These are phyloP conservation scores for Coturnix japonica DNA, from an alignment of 2,113 vertebrate species.

Conservation along the genomic window DNA sequence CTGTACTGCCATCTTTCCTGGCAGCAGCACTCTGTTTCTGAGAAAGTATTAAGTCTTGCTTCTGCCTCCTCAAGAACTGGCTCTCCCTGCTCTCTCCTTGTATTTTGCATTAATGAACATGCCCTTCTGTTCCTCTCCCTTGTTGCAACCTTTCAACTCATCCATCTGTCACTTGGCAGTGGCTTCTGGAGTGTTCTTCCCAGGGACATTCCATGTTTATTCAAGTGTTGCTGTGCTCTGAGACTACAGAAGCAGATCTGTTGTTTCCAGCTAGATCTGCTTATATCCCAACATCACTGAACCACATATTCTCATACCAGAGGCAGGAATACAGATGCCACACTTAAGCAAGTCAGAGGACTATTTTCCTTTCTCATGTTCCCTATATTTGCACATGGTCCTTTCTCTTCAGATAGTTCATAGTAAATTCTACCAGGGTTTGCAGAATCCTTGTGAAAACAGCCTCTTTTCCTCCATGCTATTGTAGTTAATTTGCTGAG, in stretches of 20 bases:
- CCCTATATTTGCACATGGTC: not conserved
- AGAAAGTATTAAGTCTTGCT: not conserved
- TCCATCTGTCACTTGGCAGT: constrained; percentile 60
- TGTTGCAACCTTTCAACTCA: constrained; percentile 3
- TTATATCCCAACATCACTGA: constrained; percentile 16
- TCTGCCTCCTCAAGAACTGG: not conserved
- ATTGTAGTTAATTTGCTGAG: not conserved
- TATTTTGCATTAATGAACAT: constrained; percentile 16
- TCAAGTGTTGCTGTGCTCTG: constrained; percentile 49
- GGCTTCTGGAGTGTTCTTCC: not conserved
- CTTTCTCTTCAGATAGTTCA: not conserved
- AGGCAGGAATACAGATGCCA: not conserved
- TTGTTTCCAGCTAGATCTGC: constrained; percentile 28
- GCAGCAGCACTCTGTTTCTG: not conserved
- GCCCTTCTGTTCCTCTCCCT: constrained; percentile 50
- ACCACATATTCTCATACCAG: not conserved
- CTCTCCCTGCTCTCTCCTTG: constrained; percentile 11
- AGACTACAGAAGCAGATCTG: constrained; percentile 32
- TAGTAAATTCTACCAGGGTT: not conserved
- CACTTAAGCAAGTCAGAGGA: not conserved
- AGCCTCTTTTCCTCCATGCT: not conserved
- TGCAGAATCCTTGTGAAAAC: not conserved
- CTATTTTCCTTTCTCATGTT: not conserved
- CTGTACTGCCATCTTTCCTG: not conserved
- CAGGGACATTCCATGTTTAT: constrained; percentile 36